phyloP scores from a whole-genome alignment of 1,140 invertebrate genomes.

The Listronotus oregonensis region DNA sequence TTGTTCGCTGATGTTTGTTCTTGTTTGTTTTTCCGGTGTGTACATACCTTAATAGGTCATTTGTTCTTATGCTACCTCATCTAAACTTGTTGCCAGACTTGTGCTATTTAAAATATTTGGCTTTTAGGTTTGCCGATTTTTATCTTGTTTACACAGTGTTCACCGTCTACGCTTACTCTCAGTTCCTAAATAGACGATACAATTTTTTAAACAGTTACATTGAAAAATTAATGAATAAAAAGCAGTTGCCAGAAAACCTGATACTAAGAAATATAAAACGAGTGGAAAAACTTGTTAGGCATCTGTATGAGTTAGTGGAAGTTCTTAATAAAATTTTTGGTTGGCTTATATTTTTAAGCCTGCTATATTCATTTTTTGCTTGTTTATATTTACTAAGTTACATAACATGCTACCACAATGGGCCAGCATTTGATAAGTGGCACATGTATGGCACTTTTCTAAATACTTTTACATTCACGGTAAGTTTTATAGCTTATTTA shows the following conservation, averaged over 20 bases:
- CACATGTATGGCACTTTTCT: background rate
- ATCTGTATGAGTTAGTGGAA: background rate
- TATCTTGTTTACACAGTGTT: background rate
- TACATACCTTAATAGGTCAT: no score
- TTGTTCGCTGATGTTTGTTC: no score
- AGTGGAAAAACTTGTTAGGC: slow-evolving; percentile 16
- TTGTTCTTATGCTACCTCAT: no score
- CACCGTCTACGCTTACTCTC: background rate
- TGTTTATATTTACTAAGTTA: slow-evolving; percentile 14
- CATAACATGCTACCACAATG: background rate
- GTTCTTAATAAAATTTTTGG: slow-evolving; percentile 5
- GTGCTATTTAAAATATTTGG: no score
- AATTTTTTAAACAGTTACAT: slow-evolving; percentile 1
- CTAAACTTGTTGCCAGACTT: no score
- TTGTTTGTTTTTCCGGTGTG: no score
- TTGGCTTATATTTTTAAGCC: slow-evolving; percentile 7
- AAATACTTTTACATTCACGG: background rate
- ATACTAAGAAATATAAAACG: slow-evolving; percentile 13
- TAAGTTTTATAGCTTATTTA: no score
- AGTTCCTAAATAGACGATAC: slow-evolving; percentile 11
- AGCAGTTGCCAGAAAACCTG: background rate
- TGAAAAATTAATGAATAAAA: background rate
- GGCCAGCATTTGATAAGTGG: background rate
- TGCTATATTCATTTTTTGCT: slow-evolving; percentile 3
- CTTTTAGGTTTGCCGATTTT: slow-evolving; percentile 3